Conservation (phyloP, 2,888 invertebrate genomes). For the Ormyrus nitidulus region DNA sequence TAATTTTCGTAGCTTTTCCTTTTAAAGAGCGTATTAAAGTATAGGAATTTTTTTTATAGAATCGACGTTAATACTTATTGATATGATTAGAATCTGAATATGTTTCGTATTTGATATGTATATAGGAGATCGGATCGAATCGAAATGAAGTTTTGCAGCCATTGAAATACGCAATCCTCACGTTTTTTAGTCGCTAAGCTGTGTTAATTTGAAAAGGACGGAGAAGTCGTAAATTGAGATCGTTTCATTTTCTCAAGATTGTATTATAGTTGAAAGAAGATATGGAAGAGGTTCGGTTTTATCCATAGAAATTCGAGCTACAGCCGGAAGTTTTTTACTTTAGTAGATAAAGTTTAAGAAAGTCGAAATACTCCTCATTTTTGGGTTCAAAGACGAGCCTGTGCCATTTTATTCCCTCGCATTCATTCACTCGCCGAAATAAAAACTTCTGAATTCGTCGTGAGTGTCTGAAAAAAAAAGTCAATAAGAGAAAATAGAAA, state of each 20-base stretch:
- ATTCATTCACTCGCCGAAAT: not conserved
- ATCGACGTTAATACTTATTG: too few relatives aligned
- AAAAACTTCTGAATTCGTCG: not conserved
- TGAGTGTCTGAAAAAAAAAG: not conserved
- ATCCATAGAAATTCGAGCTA: too few relatives aligned
- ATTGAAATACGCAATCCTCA: too few relatives aligned
- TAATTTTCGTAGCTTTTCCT: too few relatives aligned
- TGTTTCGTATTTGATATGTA: too few relatives aligned
- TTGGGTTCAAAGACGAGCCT: slow-evolving; percentile 27
- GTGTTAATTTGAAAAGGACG: slow-evolving; percentile 27
- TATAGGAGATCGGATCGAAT: too few relatives aligned
- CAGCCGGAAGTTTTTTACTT: too few relatives aligned
- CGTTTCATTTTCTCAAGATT: slow-evolving; percentile 18
- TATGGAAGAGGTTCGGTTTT: too few relatives aligned
- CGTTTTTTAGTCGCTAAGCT: not conserved
- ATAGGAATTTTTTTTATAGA: too few relatives aligned
- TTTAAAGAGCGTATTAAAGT: too few relatives aligned
- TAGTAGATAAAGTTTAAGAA: not conserved
- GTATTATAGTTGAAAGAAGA: not conserved
- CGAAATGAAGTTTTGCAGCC: too few relatives aligned
- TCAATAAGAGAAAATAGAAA: not conserved
- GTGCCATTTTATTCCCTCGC: not conserved
- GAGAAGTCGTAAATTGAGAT: slow-evolving; percentile 40
- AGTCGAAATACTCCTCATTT: not conserved
- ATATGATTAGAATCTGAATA: too few relatives aligned